Evolutionary conservation across 2,888 invertebrate species (phyloP).

Genomic region (Cosmia pyralina): DNA sequence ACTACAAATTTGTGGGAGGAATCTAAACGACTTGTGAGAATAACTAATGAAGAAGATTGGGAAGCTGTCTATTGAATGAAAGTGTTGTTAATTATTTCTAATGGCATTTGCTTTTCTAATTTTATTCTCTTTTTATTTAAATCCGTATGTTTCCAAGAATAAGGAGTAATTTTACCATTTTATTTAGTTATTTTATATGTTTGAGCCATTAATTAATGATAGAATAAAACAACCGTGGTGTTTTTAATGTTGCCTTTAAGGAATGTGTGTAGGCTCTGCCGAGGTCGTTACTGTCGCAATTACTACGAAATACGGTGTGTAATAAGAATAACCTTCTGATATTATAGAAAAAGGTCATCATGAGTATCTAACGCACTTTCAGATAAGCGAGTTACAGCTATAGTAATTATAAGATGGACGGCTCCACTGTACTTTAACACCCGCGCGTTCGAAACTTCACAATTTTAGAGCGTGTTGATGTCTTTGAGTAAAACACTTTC

Average conservation of each 20-base stretch:
- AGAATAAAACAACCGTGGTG: neutral
- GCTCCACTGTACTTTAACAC: too few species aligned
- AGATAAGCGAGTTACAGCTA: too few species aligned
- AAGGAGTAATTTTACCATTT: neutral
- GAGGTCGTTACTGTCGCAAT: neutral
- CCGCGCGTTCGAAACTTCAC: too few species aligned
- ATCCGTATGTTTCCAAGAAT: neutral
- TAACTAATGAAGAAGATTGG: constrained; percentile 79
- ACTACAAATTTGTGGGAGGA: constrained; percentile 75
- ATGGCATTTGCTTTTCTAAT: neutral
- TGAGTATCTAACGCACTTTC: neutral
- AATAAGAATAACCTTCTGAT: neutral
- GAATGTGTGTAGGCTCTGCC: neutral
- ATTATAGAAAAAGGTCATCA: neutral
- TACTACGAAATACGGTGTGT: neutral
- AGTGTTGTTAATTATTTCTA: neutral
- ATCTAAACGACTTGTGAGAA: constrained; percentile 75
- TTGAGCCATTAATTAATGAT: neutral
- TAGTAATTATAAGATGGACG: neutral
- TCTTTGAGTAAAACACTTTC: too few species aligned
- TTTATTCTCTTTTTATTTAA: neutral
- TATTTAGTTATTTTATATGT: neutral
- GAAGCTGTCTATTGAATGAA: constrained; percentile 56
- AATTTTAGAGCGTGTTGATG: too few species aligned
- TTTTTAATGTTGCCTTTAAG: neutral